Evolutionary conservation across 2,888 invertebrate species (phyloP).

Genomic region (Malthinus flaveolus): DNA sequence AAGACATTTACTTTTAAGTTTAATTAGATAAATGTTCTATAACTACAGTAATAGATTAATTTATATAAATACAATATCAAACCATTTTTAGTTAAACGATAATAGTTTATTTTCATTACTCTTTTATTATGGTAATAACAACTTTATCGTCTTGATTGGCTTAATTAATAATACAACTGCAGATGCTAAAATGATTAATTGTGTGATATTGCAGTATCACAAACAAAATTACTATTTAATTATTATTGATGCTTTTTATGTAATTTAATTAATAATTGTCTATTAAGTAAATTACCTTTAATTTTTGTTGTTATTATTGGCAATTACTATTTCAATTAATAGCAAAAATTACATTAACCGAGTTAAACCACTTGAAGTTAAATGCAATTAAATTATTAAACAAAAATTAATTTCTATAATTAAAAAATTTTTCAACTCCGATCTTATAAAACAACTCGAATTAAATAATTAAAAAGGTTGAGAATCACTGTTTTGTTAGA

Average conservation of each 20-base stretch:
- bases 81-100: slow-evolving; percentile 17
- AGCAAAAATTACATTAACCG: neutral
- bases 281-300: slow-evolving; percentile 51
- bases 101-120: slow-evolving; percentile 30
- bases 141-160: slow-evolving; percentile 35
- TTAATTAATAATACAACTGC: slow-evolving; percentile 40
- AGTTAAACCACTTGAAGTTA: neutral
- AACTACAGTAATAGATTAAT: too few species aligned
- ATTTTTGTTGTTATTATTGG: slow-evolving; percentile 33
- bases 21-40: too few species aligned
- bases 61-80: too few species aligned
- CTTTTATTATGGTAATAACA: slow-evolving; percentile 41
- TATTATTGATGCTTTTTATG: slow-evolving; percentile 43
- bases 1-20: too few species aligned
- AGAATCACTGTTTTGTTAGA: too few species aligned
- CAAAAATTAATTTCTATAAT: too few species aligned
- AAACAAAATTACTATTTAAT: slow-evolving; percentile 44
- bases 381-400: slow-evolving; percentile 33
- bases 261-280: slow-evolving; percentile 47
- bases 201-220: slow-evolving; percentile 36
- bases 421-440: too few species aligned
- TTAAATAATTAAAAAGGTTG: too few species aligned
- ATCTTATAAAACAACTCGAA: too few species aligned
- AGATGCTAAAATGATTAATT: slow-evolving; percentile 44
- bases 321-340: slow-evolving; percentile 26